phyloP scores from a whole-genome alignment of 2,888 invertebrate species.

The Tenthredo notha region DNA sequence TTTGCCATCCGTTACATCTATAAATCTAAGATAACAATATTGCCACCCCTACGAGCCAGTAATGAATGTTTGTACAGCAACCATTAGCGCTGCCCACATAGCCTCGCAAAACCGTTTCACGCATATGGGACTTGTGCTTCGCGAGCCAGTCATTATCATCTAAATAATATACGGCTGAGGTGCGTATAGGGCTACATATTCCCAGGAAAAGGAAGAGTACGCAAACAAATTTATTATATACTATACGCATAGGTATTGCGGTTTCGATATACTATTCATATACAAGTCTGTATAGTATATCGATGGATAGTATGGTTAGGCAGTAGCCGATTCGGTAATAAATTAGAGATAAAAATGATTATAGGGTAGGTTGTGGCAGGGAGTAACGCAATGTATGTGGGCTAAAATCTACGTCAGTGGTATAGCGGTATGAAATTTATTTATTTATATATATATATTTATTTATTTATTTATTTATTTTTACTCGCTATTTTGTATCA shows the following conservation, averaged over 20 bases:
- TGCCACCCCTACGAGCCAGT: conserved; percentile 72
- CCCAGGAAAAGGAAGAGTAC: neutral
- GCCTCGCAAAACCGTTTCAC: conserved; percentile 72
- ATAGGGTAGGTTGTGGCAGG: conserved; percentile 47
- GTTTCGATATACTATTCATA: neutral
- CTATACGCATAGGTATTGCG: neutral
- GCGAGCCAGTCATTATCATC: conserved; percentile 55
- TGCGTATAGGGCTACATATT: conserved; percentile 53
- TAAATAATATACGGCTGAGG: conserved; percentile 56
- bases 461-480: conserved; percentile 78
- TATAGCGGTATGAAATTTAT: neutral
- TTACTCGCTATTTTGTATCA: conserved; percentile 68
- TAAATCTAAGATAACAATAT: conserved; percentile 78
- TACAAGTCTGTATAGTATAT: neutral
- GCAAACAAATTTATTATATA: conserved; percentile 8
- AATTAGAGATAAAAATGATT: conserved; percentile 49
- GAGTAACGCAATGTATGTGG: conserved; percentile 6
- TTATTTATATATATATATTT: conserved; percentile 76
- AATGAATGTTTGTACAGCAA: conserved; percentile 77
- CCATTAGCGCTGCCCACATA: conserved; percentile 72
- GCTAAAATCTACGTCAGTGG: conserved; percentile 72
- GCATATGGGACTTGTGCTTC: conserved; percentile 69
- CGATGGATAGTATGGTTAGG: neutral
- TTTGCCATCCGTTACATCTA: conserved; percentile 77
- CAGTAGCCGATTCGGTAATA: conserved; percentile 36